Conservation (phyloP, 2,113 vertebrate genomes). For the Andinoacara biseriatus region DNA sequence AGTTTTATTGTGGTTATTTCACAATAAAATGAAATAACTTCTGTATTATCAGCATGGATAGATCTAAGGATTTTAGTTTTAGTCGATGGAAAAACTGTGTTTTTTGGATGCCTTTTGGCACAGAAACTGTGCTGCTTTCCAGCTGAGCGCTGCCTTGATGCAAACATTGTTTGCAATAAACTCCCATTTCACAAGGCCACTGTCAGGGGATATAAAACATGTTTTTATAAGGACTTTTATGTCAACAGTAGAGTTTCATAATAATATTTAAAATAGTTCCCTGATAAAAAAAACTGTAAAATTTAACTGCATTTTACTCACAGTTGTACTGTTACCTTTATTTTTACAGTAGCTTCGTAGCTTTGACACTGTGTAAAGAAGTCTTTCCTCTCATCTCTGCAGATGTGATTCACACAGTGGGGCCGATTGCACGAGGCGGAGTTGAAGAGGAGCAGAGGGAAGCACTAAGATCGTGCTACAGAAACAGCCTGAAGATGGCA, state of each 20-base stretch:
- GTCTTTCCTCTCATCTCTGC: conserved; percentile 19
- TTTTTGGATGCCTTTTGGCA: neutral
- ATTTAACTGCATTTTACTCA: neutral
- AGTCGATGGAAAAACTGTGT: too few species aligned
- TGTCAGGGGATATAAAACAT: neutral
- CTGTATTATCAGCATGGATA: neutral
- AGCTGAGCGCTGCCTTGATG: neutral
- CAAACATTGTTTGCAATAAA: neutral
- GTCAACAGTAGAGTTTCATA: neutral
- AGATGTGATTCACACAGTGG: conserved; percentile 92
- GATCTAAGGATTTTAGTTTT: neutral
- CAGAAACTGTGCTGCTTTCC: neutral
- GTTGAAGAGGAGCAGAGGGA: conserved; percentile 69
- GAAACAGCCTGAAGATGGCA: conserved; percentile 81
- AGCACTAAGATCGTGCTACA: conserved; percentile 85
- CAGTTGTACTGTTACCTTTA: neutral
- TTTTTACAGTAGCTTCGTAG: neutral
- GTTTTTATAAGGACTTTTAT: conserved; percentile 3
- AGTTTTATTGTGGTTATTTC: neutral
- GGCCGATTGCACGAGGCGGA: conserved; percentile 81
- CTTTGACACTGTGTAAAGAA: neutral
- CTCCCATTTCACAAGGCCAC: neutral
- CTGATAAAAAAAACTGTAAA: neutral
- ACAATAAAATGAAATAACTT: neutral
- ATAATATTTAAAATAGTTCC: neutral